Percentiles rank a stretch among this genome's conserved stretches.
Conservation (phyloP, 2,797 vertebrate species). For the Silurus aristotelis region DNA sequence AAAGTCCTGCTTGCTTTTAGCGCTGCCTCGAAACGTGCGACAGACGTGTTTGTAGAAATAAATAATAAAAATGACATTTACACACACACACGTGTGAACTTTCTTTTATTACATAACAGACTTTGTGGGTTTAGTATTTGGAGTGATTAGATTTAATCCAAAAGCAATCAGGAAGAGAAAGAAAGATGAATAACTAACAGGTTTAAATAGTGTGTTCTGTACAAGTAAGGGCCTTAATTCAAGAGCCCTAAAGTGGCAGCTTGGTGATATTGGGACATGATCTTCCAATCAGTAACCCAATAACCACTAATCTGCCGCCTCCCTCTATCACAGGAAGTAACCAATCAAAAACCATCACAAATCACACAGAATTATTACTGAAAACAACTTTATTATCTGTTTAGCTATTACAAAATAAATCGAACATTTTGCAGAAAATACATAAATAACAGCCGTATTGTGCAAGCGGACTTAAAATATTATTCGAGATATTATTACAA, state of each 20-base stretch:
- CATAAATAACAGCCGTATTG: constrained; percentile 24
- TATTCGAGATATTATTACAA: constrained; percentile 5
- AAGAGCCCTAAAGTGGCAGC: too few species aligned
- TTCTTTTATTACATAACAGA: neutral
- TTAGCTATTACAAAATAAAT: constrained; percentile 37
- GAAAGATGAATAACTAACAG: too few species aligned
- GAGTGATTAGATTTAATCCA: neutral
- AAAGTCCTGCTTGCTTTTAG: constrained; percentile 10
- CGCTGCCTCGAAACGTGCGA: constrained; percentile 1
- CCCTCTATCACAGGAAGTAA: too few species aligned
- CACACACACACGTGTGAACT: neutral
- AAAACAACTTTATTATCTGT: constrained; percentile 38
- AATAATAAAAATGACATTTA: constrained; percentile 27
- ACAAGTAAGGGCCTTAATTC: too few species aligned
- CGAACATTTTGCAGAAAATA: constrained; percentile 11
- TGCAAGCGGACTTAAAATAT: constrained; percentile 14
- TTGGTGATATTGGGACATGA: too few species aligned
- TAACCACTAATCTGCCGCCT: too few species aligned
- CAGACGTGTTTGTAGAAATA: constrained; percentile 22
- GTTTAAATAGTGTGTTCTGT: too few species aligned
- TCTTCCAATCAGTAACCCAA: neutral
- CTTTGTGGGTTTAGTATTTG: neutral
- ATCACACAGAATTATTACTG: neutral
- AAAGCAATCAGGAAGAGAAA: neutral
- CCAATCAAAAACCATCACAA: neutral